Conservation (phyloP, 2,113 vertebrate species). For the Ptilorrhoa leucosticta region DNA sequence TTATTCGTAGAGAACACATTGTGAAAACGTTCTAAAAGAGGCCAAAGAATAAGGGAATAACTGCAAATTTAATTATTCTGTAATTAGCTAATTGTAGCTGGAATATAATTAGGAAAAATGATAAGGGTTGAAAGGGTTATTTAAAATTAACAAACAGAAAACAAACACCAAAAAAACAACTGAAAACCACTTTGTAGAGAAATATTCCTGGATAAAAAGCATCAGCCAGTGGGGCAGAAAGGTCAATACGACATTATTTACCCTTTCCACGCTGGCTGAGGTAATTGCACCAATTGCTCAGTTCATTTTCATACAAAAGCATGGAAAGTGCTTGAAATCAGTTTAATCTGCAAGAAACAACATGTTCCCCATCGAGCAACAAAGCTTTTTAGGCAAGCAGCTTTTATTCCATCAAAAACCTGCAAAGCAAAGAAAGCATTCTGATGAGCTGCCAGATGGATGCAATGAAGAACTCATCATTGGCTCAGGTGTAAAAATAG, state of each 20-base stretch:
- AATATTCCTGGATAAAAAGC: neutral
- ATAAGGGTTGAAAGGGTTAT: neutral
- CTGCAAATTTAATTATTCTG: neutral
- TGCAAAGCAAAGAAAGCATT: neutral
- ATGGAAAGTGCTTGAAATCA: neutral
- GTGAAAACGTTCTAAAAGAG: neutral
- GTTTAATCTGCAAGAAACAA: neutral
- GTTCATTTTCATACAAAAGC: neutral
- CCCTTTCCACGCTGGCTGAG: neutral
- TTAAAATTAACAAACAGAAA: neutral
- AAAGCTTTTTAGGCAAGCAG: neutral
- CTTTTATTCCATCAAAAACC: neutral
- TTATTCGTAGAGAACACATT: neutral
- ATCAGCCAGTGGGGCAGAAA: neutral
- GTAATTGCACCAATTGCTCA: neutral
- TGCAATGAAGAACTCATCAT: neutral
- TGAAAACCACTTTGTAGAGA: neutral
- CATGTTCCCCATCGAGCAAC: neutral
- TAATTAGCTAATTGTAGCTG: constrained; percentile 5
- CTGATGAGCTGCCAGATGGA: neutral
- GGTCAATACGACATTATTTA: neutral
- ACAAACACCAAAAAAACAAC: neutral
- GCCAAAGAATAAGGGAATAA: neutral
- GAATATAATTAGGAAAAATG: neutral
- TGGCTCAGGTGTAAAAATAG: neutral